Percentiles rank a stretch among this genome's conserved stretches.
phyloP scores from a whole-genome alignment of 2,888 invertebrate genomes.

The Unio delphinus region DNA sequence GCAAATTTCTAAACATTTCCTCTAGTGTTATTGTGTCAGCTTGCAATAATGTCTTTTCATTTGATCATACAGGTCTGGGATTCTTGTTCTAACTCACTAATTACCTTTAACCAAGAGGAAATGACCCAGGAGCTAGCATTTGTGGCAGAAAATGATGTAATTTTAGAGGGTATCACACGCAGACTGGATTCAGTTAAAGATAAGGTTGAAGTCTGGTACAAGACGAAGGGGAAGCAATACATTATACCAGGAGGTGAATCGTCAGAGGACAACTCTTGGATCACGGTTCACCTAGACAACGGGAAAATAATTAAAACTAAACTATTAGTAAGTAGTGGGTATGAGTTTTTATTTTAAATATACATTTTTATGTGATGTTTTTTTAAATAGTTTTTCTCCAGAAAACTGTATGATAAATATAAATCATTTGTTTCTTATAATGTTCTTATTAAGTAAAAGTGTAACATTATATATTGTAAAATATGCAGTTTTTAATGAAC shows the following conservation, averaged over 20 bases:
- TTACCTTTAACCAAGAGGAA: slow-evolving; percentile 86
- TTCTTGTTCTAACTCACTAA: slow-evolving; percentile 88
- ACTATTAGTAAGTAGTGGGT: slow-evolving; percentile 67
- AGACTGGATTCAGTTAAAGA: slow-evolving; percentile 75
- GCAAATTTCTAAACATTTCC: too few relatives aligned
- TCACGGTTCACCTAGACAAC: slow-evolving; percentile 67
- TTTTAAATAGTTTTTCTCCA: too few relatives aligned
- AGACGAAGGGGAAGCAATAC: slow-evolving; percentile 74
- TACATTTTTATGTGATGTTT: too few relatives aligned
- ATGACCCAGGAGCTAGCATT: slow-evolving; percentile 85
- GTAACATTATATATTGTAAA: too few relatives aligned
- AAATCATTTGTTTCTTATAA: too few relatives aligned
- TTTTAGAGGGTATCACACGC: slow-evolving; percentile 78
- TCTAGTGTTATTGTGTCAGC: too few relatives aligned
- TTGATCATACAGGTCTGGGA: slow-evolving; percentile 86
- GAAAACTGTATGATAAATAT: too few relatives aligned
- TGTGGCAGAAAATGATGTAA: slow-evolving; percentile 94
- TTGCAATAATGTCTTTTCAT: too few relatives aligned
- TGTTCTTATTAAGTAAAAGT: too few relatives aligned
- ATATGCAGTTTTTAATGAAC: too few relatives aligned
- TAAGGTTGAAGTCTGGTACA: slow-evolving; percentile 81
- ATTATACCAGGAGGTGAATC: slow-evolving; percentile 33
- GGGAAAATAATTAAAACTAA: slow-evolving; percentile 70
- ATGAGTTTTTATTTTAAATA: too few relatives aligned
- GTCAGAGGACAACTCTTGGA: slow-evolving; percentile 51